A percentile compares a stretch with the other conserved stretches of the same genome.
These are phyloP conservation scores for Papilio polyxenes DNA, from an alignment of 1,140 invertebrate genomes.

Conservation along the genomic window DNA sequence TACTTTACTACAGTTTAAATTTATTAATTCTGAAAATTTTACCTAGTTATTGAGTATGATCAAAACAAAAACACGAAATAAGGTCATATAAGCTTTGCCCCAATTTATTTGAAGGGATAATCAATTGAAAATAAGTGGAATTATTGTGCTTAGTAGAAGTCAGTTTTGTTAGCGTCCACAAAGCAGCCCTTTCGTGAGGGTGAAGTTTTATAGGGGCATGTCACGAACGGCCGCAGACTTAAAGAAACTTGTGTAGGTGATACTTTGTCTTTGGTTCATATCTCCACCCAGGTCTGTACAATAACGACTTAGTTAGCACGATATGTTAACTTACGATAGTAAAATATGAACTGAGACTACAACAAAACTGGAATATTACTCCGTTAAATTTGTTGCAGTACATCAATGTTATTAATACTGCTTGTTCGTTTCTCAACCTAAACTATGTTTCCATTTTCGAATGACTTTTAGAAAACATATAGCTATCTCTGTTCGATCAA, in stretches of 20 bases:
- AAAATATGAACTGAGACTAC: background rate
- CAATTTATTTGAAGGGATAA: conserved; percentile 28
- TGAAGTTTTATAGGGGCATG: conserved; percentile 34
- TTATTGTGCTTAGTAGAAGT: conserved; percentile 30
- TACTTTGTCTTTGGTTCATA: conserved; percentile 31
- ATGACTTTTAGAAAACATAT: no score
- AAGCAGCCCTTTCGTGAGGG: conserved; percentile 33
- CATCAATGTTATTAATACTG: no score
- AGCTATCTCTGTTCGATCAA: background rate
- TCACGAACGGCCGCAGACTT: conserved; percentile 31
- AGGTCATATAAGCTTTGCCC: conserved; percentile 20
- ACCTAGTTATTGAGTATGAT: background rate
- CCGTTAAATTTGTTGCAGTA: background rate
- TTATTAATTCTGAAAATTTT: background rate
- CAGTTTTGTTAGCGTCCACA: conserved; percentile 34
- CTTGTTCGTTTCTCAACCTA: no score
- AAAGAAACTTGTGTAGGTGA: conserved; percentile 19
- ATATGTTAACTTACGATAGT: conserved; percentile 5
- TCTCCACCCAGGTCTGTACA: conserved; percentile 14
- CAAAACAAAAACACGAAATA: conserved; percentile 19
- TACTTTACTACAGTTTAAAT: background rate
- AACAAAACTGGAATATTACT: background rate
- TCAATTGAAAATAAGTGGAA: conserved; percentile 37
- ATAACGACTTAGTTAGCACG: conserved; percentile 14
- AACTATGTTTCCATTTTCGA: no score